Percentiles rank a stretch among this genome's conserved stretches.
Conservation (phyloP, 2,888 invertebrate species). For the Diogma glabrata region DNA sequence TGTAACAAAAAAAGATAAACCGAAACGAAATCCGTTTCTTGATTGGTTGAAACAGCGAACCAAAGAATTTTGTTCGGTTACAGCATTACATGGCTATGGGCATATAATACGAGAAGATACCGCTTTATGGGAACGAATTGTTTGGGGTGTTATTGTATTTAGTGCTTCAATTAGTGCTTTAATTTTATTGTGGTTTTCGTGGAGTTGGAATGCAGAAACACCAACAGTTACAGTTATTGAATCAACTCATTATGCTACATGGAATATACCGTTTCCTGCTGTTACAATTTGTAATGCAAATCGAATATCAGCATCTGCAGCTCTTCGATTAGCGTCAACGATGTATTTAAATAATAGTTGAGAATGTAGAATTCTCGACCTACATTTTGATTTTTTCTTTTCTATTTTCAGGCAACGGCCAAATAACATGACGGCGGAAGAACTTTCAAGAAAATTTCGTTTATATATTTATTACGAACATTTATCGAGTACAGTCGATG, state of each 20-base stretch:
- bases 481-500: conserved; percentile 11
- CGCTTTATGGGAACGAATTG: conserved; percentile 40
- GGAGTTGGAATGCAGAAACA: conserved; percentile 46
- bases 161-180: conserved; percentile 42
- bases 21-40: background rate
- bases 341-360: too few species aligned
- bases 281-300: conserved; percentile 46
- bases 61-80: conserved; percentile 51
- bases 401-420: conserved; percentile 28
- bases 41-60: conserved; percentile 29
- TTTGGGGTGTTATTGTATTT: conserved; percentile 46
- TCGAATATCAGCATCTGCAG: conserved; percentile 38
- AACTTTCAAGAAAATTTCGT: conserved; percentile 24
- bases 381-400: background rate
- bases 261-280: conserved; percentile 46
- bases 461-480: conserved; percentile 22
- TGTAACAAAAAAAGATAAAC: background rate
- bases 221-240: conserved; percentile 49
- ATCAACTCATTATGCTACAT: conserved; percentile 43
- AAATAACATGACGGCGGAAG: conserved; percentile 23
- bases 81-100: conserved; percentile 58
- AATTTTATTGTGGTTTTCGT: conserved; percentile 46
- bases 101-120: conserved; percentile 50
- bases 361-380: too few species aligned
- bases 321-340: conserved; percentile 28